These are phyloP conservation scores for Sceloporus undulatus DNA, from an alignment of 2,113 vertebrate species.

Conservation along the genomic window DNA sequence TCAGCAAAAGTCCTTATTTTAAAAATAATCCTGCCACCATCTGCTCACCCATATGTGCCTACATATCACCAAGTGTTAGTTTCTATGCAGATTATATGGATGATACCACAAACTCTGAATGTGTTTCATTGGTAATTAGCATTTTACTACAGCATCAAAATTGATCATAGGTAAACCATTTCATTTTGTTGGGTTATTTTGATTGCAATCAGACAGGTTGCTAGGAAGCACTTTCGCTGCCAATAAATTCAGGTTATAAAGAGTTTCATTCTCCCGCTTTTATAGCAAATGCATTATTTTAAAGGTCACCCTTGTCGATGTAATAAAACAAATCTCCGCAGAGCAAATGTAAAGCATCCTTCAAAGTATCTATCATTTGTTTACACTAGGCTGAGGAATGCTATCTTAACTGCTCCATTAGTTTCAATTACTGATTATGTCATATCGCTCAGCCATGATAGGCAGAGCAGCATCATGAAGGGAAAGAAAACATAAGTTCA, in stretches of 20 bases:
- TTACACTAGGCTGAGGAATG: constrained; percentile 56
- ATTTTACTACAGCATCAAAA: constrained; percentile 75
- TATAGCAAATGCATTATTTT: constrained; percentile 73
- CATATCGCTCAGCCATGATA: constrained; percentile 37
- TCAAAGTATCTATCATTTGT: constrained; percentile 54
- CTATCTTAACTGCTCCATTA: constrained; percentile 59
- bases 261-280: constrained; percentile 54
- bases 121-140: constrained; percentile 69
- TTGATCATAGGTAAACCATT: constrained; percentile 77
- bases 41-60: constrained; percentile 73
- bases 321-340: constrained; percentile 66
- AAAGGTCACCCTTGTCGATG: constrained; percentile 72
- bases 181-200: constrained; percentile 77
- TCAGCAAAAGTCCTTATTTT: constrained; percentile 76
- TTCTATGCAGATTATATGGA: constrained; percentile 73
- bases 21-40: constrained; percentile 76
- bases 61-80: constrained; percentile 66
- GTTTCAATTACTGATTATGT: constrained; percentile 59
- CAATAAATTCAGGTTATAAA: constrained; percentile 73
- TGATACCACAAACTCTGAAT: constrained; percentile 57
- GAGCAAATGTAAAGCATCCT: constrained; percentile 62
- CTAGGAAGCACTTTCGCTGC: constrained; percentile 71
- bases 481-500: background rate
- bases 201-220: constrained; percentile 70
- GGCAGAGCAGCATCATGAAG: background rate